These are phyloP conservation scores for Thripadectes ignobilis DNA, from an alignment of 2,797 vertebrate genomes.

Conservation along the genomic window DNA sequence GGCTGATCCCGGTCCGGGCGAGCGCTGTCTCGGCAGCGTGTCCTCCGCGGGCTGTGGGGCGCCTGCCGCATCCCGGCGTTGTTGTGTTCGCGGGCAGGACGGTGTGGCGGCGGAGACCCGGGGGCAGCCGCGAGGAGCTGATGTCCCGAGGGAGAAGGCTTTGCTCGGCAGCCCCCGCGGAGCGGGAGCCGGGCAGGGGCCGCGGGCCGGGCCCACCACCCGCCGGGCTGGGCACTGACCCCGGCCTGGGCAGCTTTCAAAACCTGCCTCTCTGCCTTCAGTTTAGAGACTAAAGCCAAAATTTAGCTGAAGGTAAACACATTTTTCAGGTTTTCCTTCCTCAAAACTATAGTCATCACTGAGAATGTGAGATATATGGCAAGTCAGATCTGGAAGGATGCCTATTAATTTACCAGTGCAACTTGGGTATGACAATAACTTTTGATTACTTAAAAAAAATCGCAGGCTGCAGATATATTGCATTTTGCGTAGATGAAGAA, in stretches of 20 bases:
- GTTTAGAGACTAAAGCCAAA: neutral
- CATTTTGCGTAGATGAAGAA: neutral
- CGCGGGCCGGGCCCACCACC: neutral
- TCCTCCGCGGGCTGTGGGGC: neutral
- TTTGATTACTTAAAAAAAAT: neutral
- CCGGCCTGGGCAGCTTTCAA: neutral
- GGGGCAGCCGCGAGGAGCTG: neutral
- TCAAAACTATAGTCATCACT: neutral
- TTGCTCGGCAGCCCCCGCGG: neutral
- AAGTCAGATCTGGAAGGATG: neutral
- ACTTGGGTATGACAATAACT: neutral
- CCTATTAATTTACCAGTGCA: neutral
- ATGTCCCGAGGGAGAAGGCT: neutral
- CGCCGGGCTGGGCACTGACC: neutral
- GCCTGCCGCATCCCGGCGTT: neutral
- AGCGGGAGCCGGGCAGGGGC: neutral
- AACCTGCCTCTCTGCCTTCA: neutral
- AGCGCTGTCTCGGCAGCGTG: no score
- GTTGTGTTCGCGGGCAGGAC: neutral
- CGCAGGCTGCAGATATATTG: neutral
- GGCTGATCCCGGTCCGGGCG: no score
- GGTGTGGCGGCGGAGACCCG: neutral
- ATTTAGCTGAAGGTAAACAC: neutral
- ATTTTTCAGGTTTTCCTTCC: neutral
- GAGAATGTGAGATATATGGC: neutral